Base-by-base conservation (phyloP, 2,888 invertebrate species). In the Cosmia trapezina region DNA sequence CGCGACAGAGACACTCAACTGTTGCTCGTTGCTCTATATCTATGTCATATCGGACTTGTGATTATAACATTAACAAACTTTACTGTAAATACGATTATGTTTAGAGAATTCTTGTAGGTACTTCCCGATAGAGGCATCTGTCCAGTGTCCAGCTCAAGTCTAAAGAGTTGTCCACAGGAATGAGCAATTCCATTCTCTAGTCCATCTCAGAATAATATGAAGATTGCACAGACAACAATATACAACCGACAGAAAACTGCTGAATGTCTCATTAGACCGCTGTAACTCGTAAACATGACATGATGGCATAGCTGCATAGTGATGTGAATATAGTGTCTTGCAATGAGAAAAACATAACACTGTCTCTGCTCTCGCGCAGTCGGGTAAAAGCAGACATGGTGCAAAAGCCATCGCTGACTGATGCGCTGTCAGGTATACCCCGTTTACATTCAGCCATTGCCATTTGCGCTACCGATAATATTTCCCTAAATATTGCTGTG, bases 1-100 rank as follows among this genome's bases (percentile, higher is more conserved):
- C 47, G 51, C 51, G 47, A 49, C 28, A 47, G 14, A 37, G 59
- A 19, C 73, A 51, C 60, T 60, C 83, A 83, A 81, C 78, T 83
- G 84, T 85, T 85, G 83, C 81, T 77, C 54, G 43, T 47, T 17
- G 73, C 41, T 28, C 33, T 33, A 12, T 17, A 7, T 19, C 33
- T 54, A 49, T 41, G 19, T 22, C 60, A 9, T 47, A 22, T 51
- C 11, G 9, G 41, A 33, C 5, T 43, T 43, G 12, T 45, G 1
- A 28, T 19, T 28, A 45, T 2, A 17, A 43, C 1, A 22, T 9
- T 61, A 11, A 11, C 11, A 43, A 43, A 43, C 22, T 43, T n/a
- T 60, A 43, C 9, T 11, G 43, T 43, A 43, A 22, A 61, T 17
- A 43, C 14, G 9, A 17, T 17, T 2, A 22, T 43, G n/a, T 22